Base-by-base conservation (phyloP, 2,888 invertebrate genomes). In the Perizoma affinitatum region DNA sequence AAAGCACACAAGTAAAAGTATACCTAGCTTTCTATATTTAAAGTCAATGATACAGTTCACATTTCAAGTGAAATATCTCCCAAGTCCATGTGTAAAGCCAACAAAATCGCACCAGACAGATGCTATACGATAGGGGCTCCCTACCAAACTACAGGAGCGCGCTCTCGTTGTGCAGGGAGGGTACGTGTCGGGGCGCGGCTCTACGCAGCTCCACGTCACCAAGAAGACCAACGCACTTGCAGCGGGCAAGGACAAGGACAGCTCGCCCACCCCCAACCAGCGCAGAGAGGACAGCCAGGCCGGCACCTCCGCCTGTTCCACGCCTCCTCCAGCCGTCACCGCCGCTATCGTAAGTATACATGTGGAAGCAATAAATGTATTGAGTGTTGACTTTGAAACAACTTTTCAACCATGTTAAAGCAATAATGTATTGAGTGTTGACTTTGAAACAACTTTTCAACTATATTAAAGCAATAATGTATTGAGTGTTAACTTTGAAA, bases 161-260 rank as follows among this genome's bases (percentile, higher is more conserved):
- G 95, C 93, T 79, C 93, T 92, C 81, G 94, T 90, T 86, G 94
- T 94, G 71, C 94, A 94, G 94, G 94, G 94, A 72, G 94, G 94
- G 57, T 94, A 94, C 86, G 94, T 94, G 69, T 92, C 93, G 49
- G 94, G 94, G 44, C 93, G 94, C 68, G 93, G 94, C 67, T 87
- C 86, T 78, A 90, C 92, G 72, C 90, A 95, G 72, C 93, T 97
- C 49, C 95, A 96, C 80, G 95, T 97, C 57, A 86, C 78, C 43
- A 96, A 96, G 90, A 96, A 96, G 85, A 93, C 95, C 53, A 98
- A 98, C 90, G 95, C 97, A 54, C 93, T 98, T 67, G 91, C 91
- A 54, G 78, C 75, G 9, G 82, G 79, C 63, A 80, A 80, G 72
- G 96, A 91, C 83, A 79, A 92, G 88, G 87, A 92, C 40, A 53